Conservation (phyloP, 1,140 invertebrate species). For the Bombus turneri region DNA sequence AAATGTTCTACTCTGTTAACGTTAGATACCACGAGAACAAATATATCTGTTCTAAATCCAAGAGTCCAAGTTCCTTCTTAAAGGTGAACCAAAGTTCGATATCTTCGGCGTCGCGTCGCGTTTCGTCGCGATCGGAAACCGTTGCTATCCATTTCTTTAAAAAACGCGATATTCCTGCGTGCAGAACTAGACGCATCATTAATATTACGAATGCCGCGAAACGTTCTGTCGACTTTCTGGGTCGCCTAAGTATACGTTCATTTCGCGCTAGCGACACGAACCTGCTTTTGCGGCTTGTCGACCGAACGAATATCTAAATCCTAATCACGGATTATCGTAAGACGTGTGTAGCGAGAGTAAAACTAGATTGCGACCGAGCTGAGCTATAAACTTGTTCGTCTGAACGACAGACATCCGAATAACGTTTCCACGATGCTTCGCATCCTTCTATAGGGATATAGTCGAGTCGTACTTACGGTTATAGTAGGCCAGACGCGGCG, state of each 20-base stretch:
- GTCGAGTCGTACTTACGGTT: not conserved
- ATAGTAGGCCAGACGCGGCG: not conserved
- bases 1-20: too few species aligned
- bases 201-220: constrained; percentile 47
- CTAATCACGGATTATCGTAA: constrained; percentile 43
- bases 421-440: not conserved
- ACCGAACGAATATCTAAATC: constrained; percentile 36
- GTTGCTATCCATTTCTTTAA: not conserved
- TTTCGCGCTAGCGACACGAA: constrained; percentile 17
- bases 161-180: not conserved
- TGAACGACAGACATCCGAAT: too few species aligned
- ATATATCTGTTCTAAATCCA: not conserved
- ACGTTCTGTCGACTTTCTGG: not conserved
- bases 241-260: constrained; percentile 27
- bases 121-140: not conserved
- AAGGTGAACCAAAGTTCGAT: too few species aligned
- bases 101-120: too few species aligned
- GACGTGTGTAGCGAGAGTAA: constrained; percentile 19
- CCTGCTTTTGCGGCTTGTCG: constrained; percentile 30
- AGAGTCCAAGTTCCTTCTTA: not conserved
- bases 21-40: not conserved
- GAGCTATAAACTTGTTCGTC: not conserved
- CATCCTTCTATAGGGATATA: not conserved
- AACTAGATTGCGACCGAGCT: not conserved
- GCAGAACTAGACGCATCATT: not conserved